Conservation (phyloP, 2,113 vertebrate species). For the Holacanthus passer region DNA sequence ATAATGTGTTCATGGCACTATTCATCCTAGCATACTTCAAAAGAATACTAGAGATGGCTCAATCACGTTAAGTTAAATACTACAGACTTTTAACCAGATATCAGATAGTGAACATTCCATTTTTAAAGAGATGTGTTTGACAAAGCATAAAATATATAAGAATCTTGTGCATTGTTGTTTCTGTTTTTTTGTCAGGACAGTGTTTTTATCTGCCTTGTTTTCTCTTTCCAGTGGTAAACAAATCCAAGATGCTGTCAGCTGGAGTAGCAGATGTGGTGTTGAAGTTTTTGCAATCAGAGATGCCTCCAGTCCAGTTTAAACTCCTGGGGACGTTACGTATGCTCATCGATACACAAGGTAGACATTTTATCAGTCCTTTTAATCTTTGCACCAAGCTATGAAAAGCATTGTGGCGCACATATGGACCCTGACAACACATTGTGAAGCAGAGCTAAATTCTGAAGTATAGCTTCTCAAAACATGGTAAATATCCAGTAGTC, state of each 20-base stretch:
- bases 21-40: no score
- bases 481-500: not conserved
- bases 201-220: constrained; percentile 17
- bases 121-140: not conserved
- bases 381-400: not conserved
- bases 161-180: not conserved
- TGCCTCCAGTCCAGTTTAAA: constrained; percentile 99
- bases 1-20: no score
- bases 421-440: not conserved
- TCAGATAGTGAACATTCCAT: no score
- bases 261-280: constrained; percentile 94
- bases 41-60: no score
- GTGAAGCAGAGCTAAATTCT: not conserved
- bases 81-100: not conserved
- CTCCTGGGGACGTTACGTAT: constrained; percentile 97
- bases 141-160: no score
- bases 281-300: constrained; percentile 97
- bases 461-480: no score
- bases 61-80: no score
- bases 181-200: no score
- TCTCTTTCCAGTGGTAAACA: constrained; percentile 93
- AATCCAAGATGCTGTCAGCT: constrained; percentile 97
- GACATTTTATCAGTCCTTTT: not conserved
- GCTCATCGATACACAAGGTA: constrained; percentile 99
- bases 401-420: not conserved